Conservation (phyloP, 53 echinoderm and acorn worm genomes). For the Apostichopus leukothele region DNA sequence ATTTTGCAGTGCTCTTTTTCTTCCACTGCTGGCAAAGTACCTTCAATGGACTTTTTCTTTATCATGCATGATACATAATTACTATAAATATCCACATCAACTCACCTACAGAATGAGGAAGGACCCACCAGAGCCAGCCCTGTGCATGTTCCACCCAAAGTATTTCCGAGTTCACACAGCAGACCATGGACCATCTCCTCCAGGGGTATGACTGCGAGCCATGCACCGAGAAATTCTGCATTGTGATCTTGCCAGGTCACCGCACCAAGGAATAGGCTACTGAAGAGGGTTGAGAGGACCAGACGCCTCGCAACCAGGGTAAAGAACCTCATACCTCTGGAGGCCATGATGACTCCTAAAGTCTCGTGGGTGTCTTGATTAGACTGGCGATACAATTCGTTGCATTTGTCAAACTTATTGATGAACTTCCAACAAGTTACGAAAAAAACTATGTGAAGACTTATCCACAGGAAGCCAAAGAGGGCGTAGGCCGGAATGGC, state of each 20-base stretch:
- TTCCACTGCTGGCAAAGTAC: too few species aligned
- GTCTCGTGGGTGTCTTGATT: constrained; percentile 65
- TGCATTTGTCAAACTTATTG: constrained; percentile 82
- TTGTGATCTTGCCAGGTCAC: constrained; percentile 95
- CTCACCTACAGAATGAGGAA: constrained; percentile 91
- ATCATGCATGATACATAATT: too few species aligned
- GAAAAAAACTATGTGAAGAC: constrained; percentile 75
- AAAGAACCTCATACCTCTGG: constrained; percentile 84
- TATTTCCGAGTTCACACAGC: constrained; percentile 82
- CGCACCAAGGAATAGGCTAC: constrained; percentile 77
- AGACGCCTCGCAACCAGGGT: constrained; percentile 78
- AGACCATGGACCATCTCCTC: constrained; percentile 86
- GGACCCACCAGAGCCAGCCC: constrained; percentile 92
- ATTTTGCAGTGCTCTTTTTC: too few species aligned
- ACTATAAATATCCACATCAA: background rate
- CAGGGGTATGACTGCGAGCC: constrained; percentile 63
- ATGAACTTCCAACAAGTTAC: constrained; percentile 83
- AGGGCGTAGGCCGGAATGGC: constrained; percentile 83
- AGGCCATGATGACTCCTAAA: constrained; percentile 86
- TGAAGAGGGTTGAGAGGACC: constrained; percentile 64
- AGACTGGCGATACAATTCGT: constrained; percentile 60
- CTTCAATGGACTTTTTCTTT: too few species aligned
- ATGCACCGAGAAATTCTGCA: constrained; percentile 81
- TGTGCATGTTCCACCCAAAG: constrained; percentile 84
- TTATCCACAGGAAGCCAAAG: constrained; percentile 88